Conservation (phyloP, 2,113 vertebrate genomes). For the Paralichthys olivaceus region DNA sequence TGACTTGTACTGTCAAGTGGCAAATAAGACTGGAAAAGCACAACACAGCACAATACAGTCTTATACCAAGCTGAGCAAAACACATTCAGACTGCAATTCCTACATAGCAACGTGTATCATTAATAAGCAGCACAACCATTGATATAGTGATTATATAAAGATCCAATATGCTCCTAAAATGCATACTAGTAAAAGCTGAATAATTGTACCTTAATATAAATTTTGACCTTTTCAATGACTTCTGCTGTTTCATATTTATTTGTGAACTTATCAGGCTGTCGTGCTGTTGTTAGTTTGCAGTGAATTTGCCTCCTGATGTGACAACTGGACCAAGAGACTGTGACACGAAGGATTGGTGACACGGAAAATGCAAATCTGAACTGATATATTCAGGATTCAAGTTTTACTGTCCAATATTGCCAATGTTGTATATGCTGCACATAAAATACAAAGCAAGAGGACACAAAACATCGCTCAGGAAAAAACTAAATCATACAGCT, state of each 20-base stretch:
- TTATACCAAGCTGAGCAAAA: neutral
- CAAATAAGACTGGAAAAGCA: too few species aligned
- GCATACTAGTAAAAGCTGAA: neutral
- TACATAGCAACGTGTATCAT: neutral
- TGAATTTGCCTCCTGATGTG: slow-evolving; percentile 12
- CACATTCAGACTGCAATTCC: neutral
- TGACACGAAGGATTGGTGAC: neutral
- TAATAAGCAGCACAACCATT: neutral
- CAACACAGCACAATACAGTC: too few species aligned
- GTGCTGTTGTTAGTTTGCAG: too few species aligned
- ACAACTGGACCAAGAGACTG: slow-evolving; percentile 17
- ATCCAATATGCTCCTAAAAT: neutral
- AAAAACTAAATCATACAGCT: too few species aligned
- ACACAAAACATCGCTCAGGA: too few species aligned
- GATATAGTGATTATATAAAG: neutral
- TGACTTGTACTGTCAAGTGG: too few species aligned
- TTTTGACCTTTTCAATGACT: neutral
- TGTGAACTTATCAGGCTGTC: slow-evolving; percentile 12
- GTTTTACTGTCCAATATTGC: too few species aligned
- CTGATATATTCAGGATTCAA: neutral
- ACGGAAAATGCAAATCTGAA: slow-evolving; percentile 13
- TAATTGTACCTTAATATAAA: neutral
- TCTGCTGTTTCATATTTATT: slow-evolving; percentile 11
- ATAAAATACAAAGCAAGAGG: too few species aligned
- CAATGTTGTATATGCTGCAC: too few species aligned